phyloP scores from a whole-genome alignment of 2,113 vertebrate species.

The Cavia porcellus region DNA sequence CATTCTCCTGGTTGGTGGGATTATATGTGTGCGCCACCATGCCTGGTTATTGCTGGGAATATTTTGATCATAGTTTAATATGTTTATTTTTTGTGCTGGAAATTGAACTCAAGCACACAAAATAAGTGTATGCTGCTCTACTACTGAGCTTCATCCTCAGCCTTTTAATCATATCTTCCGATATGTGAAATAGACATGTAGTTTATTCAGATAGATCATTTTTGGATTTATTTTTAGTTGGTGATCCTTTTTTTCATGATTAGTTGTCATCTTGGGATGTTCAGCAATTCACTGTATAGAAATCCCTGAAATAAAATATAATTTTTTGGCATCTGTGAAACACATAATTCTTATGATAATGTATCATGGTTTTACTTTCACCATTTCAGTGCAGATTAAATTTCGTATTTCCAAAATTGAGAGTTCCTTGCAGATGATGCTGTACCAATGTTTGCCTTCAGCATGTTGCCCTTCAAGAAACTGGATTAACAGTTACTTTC shows the following conservation, averaged over 20 bases:
- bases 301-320: conserved; percentile 34
- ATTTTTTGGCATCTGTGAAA: neutral
- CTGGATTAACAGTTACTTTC: neutral
- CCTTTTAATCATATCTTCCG: conserved; percentile 23
- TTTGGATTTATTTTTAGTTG: conserved; percentile 14
- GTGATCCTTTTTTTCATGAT: neutral
- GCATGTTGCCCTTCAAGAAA: neutral
- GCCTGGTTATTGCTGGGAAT: neutral
- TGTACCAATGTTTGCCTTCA: conserved; percentile 10
- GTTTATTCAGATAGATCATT: conserved; percentile 39
- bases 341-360: conserved; percentile 5
- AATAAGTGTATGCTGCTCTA: neutral
- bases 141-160: neutral
- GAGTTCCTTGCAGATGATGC: neutral
- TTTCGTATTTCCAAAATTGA: conserved; percentile 39
- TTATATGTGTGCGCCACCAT: neutral
- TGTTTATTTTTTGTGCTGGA: neutral
- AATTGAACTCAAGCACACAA: neutral
- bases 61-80: neutral
- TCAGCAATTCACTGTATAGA: conserved; percentile 48
- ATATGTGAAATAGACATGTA: conserved; percentile 7
- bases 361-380: conserved; percentile 31
- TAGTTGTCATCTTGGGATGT: neutral
- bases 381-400: conserved; percentile 20
- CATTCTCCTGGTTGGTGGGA: neutral